Base-by-base conservation (phyloP, 2,797 vertebrate species). In the Loriculus beryllinus region DNA sequence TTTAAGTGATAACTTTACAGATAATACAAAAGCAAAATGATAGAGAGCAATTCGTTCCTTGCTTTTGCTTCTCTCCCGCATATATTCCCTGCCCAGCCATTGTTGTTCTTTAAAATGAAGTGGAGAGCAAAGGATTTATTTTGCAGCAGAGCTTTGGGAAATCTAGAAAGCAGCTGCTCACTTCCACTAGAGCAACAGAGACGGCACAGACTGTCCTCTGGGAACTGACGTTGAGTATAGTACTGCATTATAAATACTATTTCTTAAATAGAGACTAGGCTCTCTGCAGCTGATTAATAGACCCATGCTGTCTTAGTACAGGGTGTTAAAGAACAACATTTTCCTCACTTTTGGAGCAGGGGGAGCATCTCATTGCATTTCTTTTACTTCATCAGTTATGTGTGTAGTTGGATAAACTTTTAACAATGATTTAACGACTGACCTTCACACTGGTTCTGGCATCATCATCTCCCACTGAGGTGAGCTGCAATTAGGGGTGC, bases 101-200 rank as follows among this genome's bases (percentile, higher is more conserved):
- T 26, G 4, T 33, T 57, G 71, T 21, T 90, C 33, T 95, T 89
- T 93, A 93, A 87, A 95, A 95, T 87, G 87, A 93, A 95, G 84
- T 88, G 86, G 65, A 81, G 65, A 91, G 62, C 71, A 57, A 91
- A 93, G 71, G 86, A 94, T 95, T 96, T 94, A 92, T 94, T 96
- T 96, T 93, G 52, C 79, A 83, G 62, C 25, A 80, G 79, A 62
- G 78, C 93, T 92, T 85, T 93, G 93, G 78, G 83, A 96, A 94
- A 96, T 96, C 83, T 92, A 93, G 94, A 94, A 93, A 84, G 93
- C 86, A 96, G 92, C 93, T 95, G 88, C 85, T 96, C 91, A 42
- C 76, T 96, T 96, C 86, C 84, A 94, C 91, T 94, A 89, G 69
- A 89, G 92, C 86, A 87, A 87, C 81, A 86, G 76, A 92, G 82